Evolutionary conservation across 2,797 vertebrate species (phyloP), one percentile per base, ranked within the genome.

Genomic region (Sebastes alutus): DNA sequence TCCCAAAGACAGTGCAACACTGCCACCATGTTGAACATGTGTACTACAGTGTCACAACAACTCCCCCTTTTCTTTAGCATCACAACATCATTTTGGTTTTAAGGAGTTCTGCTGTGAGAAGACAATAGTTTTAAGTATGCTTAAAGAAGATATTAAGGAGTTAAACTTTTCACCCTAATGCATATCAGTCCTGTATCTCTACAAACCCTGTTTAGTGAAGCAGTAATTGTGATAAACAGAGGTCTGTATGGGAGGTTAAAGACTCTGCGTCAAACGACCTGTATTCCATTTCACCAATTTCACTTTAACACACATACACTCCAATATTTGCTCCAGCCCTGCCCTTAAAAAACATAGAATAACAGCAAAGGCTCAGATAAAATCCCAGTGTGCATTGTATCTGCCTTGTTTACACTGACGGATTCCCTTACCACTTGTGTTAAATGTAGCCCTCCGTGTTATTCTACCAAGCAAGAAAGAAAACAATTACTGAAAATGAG

Each of bases 401-500:
- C 92, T 88, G 68, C 81, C 90, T 81, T 93, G 94, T 94, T 94
- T 94, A 93, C 89, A 87, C 92, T 89, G 75, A 90, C 66, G 85
- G 92, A 94, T 94, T 93, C 91, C 89, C 91, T 95, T 94, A 92
- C 91, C 88, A 89, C 91, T 92, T 91, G 87, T 92, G 92, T 93
- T 92, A 94, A 92, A 93, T 87, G 93, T 89, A 91, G 88, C 90
- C 85, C 87, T 84, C 84, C 87, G 61, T 95, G 94, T 95, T 95
- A 95, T 95, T 95, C 89, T 81, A 93, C 76, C 76, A 69, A 88
- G 87, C 88, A 92, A 94, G 87, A 93, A 93, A 94, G 89, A 94
- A 95, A 95, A 95, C 93, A 95, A 95, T 95, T 95, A 93, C 83
- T 73, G 87, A 93, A 95, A 94, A 93, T 90, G 91, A 91, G 93